Percentiles rank a stretch among this genome's conserved stretches.
phyloP scores from a whole-genome alignment of 2,888 invertebrate genomes.

The Brachypalpus laphriformis region DNA sequence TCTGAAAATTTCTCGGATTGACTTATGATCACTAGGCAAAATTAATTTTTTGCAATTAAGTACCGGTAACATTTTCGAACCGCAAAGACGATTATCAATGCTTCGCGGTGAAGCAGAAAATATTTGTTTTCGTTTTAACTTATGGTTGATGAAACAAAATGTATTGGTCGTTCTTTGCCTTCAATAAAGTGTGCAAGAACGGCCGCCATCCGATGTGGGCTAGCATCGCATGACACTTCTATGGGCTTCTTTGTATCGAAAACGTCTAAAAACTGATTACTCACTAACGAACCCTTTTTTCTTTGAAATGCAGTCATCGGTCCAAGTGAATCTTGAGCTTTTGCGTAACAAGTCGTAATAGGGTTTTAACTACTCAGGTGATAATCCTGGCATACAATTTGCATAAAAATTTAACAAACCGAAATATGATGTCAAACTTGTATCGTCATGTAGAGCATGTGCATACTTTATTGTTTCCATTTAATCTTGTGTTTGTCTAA shows the following conservation, averaged over 20 bases:
- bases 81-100: constrained; percentile 79
- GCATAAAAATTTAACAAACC: constrained; percentile 58
- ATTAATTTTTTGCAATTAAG: constrained; percentile 77
- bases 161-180: constrained; percentile 58
- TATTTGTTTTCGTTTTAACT: constrained; percentile 57
- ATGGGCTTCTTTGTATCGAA: constrained; percentile 46
- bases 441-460: constrained; percentile 46
- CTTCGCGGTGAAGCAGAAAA: constrained; percentile 77
- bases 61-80: constrained; percentile 81
- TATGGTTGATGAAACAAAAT: constrained; percentile 53
- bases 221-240: constrained; percentile 50
- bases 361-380: constrained; percentile 56
- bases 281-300: constrained; percentile 27
- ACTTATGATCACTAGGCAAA: constrained; percentile 73
- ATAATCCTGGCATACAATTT: constrained; percentile 44
- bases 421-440: constrained; percentile 56
- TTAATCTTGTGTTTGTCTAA: constrained; percentile 39
- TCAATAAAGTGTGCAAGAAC: constrained; percentile 58
- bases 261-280: constrained; percentile 16
- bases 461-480: constrained; percentile 38
- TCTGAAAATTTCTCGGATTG: constrained; percentile 74
- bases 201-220: constrained; percentile 49
- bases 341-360: constrained; percentile 64
- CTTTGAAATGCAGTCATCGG: constrained; percentile 12
- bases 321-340: constrained; percentile 65